Conservation (phyloP, 2,888 invertebrate genomes). For the Drosophila prostipennis region DNA sequence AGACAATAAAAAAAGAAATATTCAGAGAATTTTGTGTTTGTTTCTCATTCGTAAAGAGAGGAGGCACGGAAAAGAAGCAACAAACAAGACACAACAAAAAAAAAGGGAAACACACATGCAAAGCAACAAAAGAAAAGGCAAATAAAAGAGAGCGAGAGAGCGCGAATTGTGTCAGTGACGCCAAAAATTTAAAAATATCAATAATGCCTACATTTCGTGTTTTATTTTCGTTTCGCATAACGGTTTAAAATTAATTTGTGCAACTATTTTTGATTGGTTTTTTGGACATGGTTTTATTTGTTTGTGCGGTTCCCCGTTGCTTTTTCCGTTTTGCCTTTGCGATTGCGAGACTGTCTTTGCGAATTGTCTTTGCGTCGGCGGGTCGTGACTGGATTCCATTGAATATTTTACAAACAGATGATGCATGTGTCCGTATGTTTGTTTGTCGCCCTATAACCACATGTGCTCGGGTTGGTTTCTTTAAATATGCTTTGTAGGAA, state of each 20-base stretch:
- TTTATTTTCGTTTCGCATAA: slow-evolving; percentile 17
- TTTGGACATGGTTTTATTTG: slow-evolving; percentile 6
- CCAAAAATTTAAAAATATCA: slow-evolving; percentile 64
- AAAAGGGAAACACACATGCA: slow-evolving; percentile 40
- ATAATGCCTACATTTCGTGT: slow-evolving; percentile 29
- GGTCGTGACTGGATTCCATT: slow-evolving; percentile 53
- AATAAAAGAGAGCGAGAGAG: slow-evolving; percentile 71
- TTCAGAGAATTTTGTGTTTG: slow-evolving; percentile 33
- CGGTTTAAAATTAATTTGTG: slow-evolving; percentile 39
- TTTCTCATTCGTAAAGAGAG: slow-evolving; percentile 18
- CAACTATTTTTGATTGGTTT: slow-evolving; percentile 69
- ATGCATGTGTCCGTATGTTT: slow-evolving; percentile 28
- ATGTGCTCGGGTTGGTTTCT: slow-evolving; percentile 40
- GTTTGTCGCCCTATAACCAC: slow-evolving; percentile 13
- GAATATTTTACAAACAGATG: slow-evolving; percentile 30
- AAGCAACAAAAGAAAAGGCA: slow-evolving; percentile 61
- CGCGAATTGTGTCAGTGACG: slow-evolving; percentile 75
- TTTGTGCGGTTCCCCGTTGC: neutral
- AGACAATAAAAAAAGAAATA: slow-evolving; percentile 23
- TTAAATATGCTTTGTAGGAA: slow-evolving; percentile 18
- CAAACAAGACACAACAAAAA: slow-evolving; percentile 24
- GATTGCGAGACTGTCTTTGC: slow-evolving; percentile 38
- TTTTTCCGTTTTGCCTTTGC: slow-evolving; percentile 31
- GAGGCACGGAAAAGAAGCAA: slow-evolving; percentile 27
- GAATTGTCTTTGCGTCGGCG: slow-evolving; percentile 36